These are phyloP conservation scores for Tenebrio molitor DNA, from an alignment of 1,140 invertebrate species.

Conservation along the genomic window DNA sequence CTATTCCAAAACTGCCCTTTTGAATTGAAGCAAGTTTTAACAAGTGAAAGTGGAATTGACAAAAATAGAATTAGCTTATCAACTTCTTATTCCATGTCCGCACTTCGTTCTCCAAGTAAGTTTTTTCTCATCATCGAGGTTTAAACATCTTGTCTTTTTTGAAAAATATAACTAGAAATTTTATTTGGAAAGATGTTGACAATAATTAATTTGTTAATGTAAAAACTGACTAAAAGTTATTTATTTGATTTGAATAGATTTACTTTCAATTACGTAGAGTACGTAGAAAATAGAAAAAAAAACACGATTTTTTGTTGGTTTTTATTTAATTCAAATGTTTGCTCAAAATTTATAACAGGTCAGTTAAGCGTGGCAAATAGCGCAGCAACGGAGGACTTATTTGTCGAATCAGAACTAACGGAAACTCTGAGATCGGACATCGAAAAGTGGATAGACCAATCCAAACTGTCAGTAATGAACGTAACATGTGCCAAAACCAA, in stretches of 20 bases:
- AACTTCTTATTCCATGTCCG: conserved; percentile 63
- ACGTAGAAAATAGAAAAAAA: too few species aligned
- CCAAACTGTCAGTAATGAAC: conserved; percentile 62
- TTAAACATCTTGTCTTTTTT: conserved; percentile 36
- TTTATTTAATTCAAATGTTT: neutral
- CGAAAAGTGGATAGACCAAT: conserved; percentile 64
- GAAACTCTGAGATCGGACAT: conserved; percentile 61
- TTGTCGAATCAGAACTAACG: conserved; percentile 60
- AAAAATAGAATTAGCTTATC: conserved; percentile 66
- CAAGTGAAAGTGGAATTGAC: conserved; percentile 72
- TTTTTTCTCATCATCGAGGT: conserved; percentile 45
- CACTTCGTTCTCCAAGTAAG: conserved; percentile 70
- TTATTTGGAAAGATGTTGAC: too few species aligned
- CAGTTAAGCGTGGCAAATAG: conserved; percentile 66
- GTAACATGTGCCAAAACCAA: conserved; percentile 53
- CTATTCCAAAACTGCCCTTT: conserved; percentile 77
- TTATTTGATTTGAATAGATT: too few species aligned
- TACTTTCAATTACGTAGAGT: too few species aligned
- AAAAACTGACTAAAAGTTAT: too few species aligned
- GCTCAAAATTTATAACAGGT: conserved; percentile 62
- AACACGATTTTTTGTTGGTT: too few species aligned
- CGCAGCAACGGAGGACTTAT: conserved; percentile 60
- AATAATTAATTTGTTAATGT: too few species aligned
- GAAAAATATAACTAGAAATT: neutral
- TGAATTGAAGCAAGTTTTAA: conserved; percentile 73